Base-by-base conservation (phyloP, 1,140 invertebrate genomes). In the Drosophila ananassae region DNA sequence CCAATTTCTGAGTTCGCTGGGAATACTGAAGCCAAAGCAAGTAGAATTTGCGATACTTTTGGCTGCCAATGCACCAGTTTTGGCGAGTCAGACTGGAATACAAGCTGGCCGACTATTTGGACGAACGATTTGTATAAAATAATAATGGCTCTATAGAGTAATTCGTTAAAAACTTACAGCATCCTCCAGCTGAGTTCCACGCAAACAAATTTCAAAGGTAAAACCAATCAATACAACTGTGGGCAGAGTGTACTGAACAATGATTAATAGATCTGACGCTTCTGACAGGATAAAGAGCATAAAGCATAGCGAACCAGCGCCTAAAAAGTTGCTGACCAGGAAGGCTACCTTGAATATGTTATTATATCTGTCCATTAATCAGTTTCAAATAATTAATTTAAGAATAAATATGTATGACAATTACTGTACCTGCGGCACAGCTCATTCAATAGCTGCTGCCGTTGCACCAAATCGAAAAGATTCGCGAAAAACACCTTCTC, bases 231-330 rank as follows among this genome's bases (percentile, higher is more conserved):
- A 12, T 0, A 37, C 58, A 8, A 58, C 0, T 4, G 41, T 48
- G 28, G 78, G 74, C 3, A 72, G 0, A 1, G 57, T 21, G 7
- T 72, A 87, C 17, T 67, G 73, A 8, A 25, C 9, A 0, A 68
- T 72, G 7, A 57, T 46, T 0, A 78, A 1, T 0, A 48, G 6
- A 62, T 85, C 74, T 3, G 30, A 1, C 0, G 78, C 54, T 10
- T 87, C 82, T 8, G 69, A 64, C 0, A 85, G 10, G 6, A 82
- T 17, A 30, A 82, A 87, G 7, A 85, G 56, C 17, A 75, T 67
- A n/a, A 85, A 72, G 17, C 81, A 85, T 5, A 85, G 64, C 0
- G 78, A 66, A 0, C 61, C 53, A 2, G 82, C 64, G 2, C 61
- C 69, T 3, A 87, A n/a, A 17, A 85, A 67, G 50, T 85, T 68